Conservation (phyloP, 2,113 vertebrate genomes). For the Gnathonemus longibarbis region DNA sequence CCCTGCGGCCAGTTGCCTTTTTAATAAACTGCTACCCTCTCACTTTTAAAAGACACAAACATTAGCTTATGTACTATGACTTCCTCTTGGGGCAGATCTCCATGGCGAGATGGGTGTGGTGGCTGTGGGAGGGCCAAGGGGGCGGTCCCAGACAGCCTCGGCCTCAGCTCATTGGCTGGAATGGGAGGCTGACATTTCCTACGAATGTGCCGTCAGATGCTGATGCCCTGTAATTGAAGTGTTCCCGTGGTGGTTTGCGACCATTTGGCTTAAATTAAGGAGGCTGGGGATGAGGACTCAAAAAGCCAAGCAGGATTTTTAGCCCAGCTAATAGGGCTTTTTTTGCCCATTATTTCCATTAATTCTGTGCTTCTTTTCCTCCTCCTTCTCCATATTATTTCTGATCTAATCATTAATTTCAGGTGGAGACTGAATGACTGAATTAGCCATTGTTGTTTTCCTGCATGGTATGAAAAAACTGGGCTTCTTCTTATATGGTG, state of each 20-base stretch:
- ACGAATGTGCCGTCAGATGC: background rate
- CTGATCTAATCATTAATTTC: background rate
- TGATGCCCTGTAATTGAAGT: constrained; percentile 16
- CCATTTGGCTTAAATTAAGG: constrained; percentile 28
- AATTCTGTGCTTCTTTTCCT: background rate
- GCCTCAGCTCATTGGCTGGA: constrained; percentile 1
- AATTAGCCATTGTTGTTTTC: background rate
- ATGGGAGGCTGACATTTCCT: background rate
- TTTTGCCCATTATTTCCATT: background rate
- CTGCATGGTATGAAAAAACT: background rate
- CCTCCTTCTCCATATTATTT: background rate
- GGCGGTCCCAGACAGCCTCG: background rate
- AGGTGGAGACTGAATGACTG: background rate
- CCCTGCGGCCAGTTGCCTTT: background rate
- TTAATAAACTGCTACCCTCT: background rate
- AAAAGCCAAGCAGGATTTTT: background rate
- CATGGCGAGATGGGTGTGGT: background rate
- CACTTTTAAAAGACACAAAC: background rate
- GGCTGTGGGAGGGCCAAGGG: background rate
- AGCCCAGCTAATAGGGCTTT: background rate
- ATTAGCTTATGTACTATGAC: background rate
- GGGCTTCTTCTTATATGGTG: background rate
- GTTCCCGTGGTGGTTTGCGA: constrained; percentile 15
- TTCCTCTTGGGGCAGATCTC: background rate
- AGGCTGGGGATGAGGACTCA: background rate